Evolutionary conservation across 30 jellyfish, hydroid and myxozoan genomes (phyloP), one percentile per base, ranked within the genome.

Genomic region (Catostylus mosaicus): DNA sequence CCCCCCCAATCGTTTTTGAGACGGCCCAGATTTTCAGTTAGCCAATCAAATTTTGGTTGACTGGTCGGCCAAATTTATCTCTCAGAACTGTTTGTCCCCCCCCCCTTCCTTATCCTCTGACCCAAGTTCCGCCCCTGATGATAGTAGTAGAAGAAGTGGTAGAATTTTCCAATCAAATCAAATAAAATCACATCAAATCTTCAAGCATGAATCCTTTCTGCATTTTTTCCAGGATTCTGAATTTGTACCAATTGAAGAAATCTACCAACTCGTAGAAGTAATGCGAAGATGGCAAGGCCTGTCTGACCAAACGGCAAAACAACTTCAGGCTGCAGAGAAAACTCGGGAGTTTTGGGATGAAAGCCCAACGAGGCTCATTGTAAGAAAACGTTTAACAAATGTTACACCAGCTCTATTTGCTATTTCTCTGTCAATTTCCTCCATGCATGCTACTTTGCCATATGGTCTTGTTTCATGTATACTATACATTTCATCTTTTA

Each of bases 281-380:
- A 66, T 60, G 2, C 75, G 67, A 73, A 64, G 97, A 45, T 93
- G 97, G 97, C 83, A 80, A 29, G 67, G 48, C 20, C 74, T 68
- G 68, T 70, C 96, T 36, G 96, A 88, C 33, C 87, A 24, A 7
- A 68, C 85, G 4, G 45, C 96, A 30, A 73, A 30, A 30, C 88
- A 96, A 2, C 56, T 87, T 34, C 73, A 67, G 30, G 84, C 67
- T 18, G 97, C 99, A 38, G 79, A 61, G 67, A 67, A 36, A 34
- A 88, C 99, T 4, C 89, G 83, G 47, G 80, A 67, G 67, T 94
- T 73, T 73, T 94, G 99, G 99, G 91, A 94, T 23, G 99, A 94
- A 30, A 87, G 88, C 54, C 92, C 96, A 30, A 31, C 95, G 12
- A 83, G 84, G 73, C 72, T 94, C 23, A 74, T 77, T 14, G 99